Evolutionary conservation across 2,888 invertebrate genomes (phyloP), one percentile per base, ranked within the genome.

Genomic region (Phrixothrix hirtus): DNA sequence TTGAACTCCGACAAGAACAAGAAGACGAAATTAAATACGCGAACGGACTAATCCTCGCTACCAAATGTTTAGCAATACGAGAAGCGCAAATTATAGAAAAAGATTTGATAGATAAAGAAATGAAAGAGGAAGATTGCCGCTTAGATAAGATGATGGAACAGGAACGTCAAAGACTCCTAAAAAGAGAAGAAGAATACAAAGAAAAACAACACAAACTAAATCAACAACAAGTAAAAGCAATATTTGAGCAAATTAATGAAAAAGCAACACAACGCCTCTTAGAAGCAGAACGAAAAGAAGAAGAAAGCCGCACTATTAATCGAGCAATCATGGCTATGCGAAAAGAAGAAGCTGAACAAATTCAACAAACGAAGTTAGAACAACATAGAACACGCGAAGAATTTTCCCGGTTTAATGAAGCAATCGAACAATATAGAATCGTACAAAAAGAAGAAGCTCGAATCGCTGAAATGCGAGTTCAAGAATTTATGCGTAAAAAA

Each of bases 1-100:
- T 76, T 36, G 77, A 81, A 53, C 62, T 83, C 30, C 74, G 77
- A 41, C 75, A 80, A 48, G 83, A 83, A 60, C 79, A 83, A 65
- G 84, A 79, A 66, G 88, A 80, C 68, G 84, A 81, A 79, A 86
- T 81, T 62, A 88, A 85, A 73, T 81, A 77, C 14, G 88, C 89
- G 56, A 92, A 91, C 73, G 83, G 85, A 49, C 79, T 92, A 56
- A 89, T 93, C 63, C 75, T 92, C 7, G 88, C 88, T 10, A 88
- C 89, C 12, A 92, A 93, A 72, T 92, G 92, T 61, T 85, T 89
- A 66, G 89, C 91, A 0, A 89, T 93, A 35, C 78, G 92, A 11
- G 89, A 92, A 71, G 91, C 90, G 0, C 92, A 93, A 77, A 82
- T 92, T 51, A 81, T 81, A 0, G 89, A 89, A 72, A 78, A 76